Conservation (phyloP, 2,113 vertebrate genomes). For the Pristiophorus japonicus region DNA sequence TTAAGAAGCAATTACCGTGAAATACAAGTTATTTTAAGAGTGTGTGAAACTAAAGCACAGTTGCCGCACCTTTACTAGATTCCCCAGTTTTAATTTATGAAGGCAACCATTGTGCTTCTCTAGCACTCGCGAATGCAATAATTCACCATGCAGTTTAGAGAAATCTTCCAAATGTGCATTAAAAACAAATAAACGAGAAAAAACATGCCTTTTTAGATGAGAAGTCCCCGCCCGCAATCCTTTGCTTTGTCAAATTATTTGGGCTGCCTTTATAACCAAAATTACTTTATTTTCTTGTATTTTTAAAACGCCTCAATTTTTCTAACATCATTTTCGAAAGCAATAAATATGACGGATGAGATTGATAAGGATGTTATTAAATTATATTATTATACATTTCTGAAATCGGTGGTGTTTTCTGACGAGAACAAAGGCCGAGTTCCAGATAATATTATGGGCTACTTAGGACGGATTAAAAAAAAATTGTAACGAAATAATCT, state of each 20-base stretch:
- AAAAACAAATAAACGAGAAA: not conserved
- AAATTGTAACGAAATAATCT: conserved; percentile 21
- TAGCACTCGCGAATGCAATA: not conserved
- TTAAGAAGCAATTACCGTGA: not conserved
- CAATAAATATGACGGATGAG: conserved; percentile 10
- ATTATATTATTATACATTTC: not conserved
- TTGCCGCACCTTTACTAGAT: not conserved
- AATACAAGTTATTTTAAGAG: not conserved
- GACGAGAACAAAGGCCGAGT: conserved; percentile 7
- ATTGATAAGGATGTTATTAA: not conserved
- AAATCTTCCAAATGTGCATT: not conserved
- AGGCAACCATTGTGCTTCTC: not conserved
- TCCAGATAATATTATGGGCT: not conserved
- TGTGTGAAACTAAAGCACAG: not conserved
- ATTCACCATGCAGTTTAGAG: not conserved
- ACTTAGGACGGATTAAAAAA: not conserved
- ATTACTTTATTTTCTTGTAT: not conserved
- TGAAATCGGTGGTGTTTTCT: not conserved
- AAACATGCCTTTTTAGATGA: not conserved
- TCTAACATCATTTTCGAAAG: conserved; percentile 1
- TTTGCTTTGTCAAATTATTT: not conserved
- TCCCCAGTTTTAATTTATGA: no score
- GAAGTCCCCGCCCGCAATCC: not conserved
- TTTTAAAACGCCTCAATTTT: not conserved
- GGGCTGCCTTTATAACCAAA: not conserved